phyloP scores from a whole-genome alignment of 1,140 invertebrate species.

The Dreissena polymorpha region DNA sequence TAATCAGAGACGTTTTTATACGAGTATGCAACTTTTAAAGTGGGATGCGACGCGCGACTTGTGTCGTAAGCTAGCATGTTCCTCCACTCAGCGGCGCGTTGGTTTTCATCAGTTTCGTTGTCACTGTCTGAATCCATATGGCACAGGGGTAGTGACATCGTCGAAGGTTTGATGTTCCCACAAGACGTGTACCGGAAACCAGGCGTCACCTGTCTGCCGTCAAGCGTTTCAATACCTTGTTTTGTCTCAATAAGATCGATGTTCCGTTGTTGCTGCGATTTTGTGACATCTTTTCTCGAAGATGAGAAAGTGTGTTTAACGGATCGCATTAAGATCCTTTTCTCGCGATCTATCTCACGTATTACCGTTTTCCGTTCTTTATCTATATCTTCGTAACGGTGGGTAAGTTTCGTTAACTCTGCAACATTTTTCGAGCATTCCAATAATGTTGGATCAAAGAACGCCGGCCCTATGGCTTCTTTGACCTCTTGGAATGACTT shows the following conservation, averaged over 20 bases:
- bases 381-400: conserved; percentile 40
- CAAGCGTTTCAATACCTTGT: conserved; percentile 1
- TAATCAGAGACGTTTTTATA: not conserved
- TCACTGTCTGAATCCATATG: not conserved
- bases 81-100: too few relatives aligned
- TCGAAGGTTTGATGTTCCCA: conserved; percentile 30
- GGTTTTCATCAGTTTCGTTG: conserved; percentile 2
- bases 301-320: not conserved
- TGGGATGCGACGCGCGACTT: not conserved
- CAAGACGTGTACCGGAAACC: conserved; percentile 37
- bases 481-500: conserved; percentile 41
- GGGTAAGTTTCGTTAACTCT: conserved; percentile 37
- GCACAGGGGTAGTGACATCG: not conserved
- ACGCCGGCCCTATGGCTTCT: conserved; percentile 37
- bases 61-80: too few relatives aligned
- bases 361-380: conserved; percentile 37
- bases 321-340: not conserved
- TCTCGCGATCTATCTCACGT: conserved; percentile 30
- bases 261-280: not conserved
- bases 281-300: not conserved
- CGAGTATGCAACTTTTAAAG: not conserved
- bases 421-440: conserved; percentile 47
- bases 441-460: conserved; percentile 34
- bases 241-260: not conserved
- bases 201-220: conserved; percentile 23